phyloP scores from a whole-genome alignment of 2,113 vertebrate species.

The Pimephales promelas region DNA sequence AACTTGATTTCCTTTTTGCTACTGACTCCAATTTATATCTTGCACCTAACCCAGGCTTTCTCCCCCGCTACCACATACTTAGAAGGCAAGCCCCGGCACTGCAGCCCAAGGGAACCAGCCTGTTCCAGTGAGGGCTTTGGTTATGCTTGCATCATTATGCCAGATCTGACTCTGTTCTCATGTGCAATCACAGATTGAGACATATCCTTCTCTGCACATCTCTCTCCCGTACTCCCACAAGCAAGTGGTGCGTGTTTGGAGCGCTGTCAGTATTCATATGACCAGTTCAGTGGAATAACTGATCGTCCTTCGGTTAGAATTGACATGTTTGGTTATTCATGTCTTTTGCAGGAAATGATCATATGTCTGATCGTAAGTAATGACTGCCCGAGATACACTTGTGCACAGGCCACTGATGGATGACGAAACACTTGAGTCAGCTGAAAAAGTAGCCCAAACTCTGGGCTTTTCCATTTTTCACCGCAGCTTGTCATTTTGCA shows the following conservation, averaged over 20 bases:
- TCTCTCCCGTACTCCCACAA: conserved; percentile 12
- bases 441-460: conserved; percentile 50
- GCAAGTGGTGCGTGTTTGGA: conserved; percentile 44
- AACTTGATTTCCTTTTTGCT: neutral
- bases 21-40: neutral
- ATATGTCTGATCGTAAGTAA: conserved; percentile 55
- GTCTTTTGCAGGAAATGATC: conserved; percentile 52
- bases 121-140: conserved; percentile 3
- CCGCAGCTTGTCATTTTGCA: conserved; percentile 33
- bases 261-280: conserved; percentile 28
- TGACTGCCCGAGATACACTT: conserved; percentile 24
- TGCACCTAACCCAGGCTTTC: conserved; percentile 12
- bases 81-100: neutral
- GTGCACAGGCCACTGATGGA: neutral
- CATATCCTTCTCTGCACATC: conserved; percentile 8
- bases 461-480: conserved; percentile 36
- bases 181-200: conserved; percentile 30
- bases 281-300: conserved; percentile 54
- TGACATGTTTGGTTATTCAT: conserved; percentile 53
- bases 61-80: neutral
- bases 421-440: conserved; percentile 52
- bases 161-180: conserved; percentile 16
- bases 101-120: neutral
- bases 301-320: conserved; percentile 51
- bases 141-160: conserved; percentile 15